A percentile compares a stretch with the other conserved stretches of the same genome.
Evolutionary conservation across 2,888 invertebrate species (phyloP).

Genomic region (Lampropteryx suffumata): DNA sequence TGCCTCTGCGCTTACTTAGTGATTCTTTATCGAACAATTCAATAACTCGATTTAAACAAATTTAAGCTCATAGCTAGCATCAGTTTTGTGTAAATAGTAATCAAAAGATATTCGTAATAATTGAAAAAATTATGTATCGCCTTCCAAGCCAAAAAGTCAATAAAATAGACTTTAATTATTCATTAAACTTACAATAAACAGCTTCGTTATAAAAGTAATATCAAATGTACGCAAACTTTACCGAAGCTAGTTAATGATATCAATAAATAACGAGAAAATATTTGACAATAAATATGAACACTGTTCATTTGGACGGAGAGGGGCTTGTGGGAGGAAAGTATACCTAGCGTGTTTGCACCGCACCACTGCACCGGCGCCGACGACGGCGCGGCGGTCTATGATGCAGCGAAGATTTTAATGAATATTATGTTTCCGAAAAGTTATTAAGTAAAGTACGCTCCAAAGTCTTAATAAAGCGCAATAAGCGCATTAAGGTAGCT

Average conservation of each 20-base stretch:
- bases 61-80: constrained; percentile 64
- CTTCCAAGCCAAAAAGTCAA: constrained; percentile 32
- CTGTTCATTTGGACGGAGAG: constrained; percentile 77
- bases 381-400: constrained; percentile 15
- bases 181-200: constrained; percentile 25
- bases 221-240: constrained; percentile 42
- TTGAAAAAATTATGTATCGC: constrained; percentile 20
- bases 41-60: constrained; percentile 51
- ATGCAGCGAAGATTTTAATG: background rate
- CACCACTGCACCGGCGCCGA: too few relatives aligned
- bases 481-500: constrained; percentile 44
- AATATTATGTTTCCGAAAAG: background rate
- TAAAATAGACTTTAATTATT: constrained; percentile 23
- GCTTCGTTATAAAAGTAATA: constrained; percentile 28
- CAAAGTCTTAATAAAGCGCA: constrained; percentile 43
- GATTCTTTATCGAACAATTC: constrained; percentile 52
- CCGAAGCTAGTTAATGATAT: constrained; percentile 52
- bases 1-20: constrained; percentile 48
- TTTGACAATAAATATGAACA: constrained; percentile 72
- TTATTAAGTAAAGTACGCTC: constrained; percentile 4
- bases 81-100: constrained; percentile 28
- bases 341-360: constrained; percentile 1
- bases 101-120: constrained; percentile 21
- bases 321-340: constrained; percentile 58
- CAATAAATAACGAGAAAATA: constrained; percentile 50